Base-by-base conservation (phyloP, 2,113 vertebrate genomes). In the Gymnarchus niloticus region DNA sequence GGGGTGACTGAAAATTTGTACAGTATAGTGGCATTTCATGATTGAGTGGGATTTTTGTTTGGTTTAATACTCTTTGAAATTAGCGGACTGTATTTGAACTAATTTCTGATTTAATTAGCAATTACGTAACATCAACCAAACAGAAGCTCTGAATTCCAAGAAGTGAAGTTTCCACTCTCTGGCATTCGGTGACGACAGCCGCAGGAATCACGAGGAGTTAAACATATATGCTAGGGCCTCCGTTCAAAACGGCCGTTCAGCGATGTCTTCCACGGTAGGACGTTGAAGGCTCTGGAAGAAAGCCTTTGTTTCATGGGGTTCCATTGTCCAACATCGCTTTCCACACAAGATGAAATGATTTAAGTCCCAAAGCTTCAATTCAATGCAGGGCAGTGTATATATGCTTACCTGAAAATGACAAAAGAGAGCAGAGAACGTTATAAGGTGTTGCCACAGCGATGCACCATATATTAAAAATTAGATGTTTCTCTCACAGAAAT, bases 321-420 rank as follows among this genome's bases (percentile, higher is more conserved):
- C 65, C 41, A 3, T 73, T 33, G 44, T 17, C 25, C 2, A 28
- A 0, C 83, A 59, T 69, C 57, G 23, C 9, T 46, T 19, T 65
- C n/a, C 46, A n/a, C 65, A 28, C 65, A 73, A 28, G 4, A 41
- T 33, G 57, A 46, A 49, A 14, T 49, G 23, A 73, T 33, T 17
- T 78, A 56, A 28, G 37, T 37, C 73, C 69, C 23, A 85, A 56
- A 57, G 56, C 77, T 85, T 80, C 73, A 80, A 46, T 49, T 37
- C 56, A 21, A 76, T 65, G 56, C 73, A 37, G 52, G 80, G 41
- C n/a, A 85, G n/a, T 49, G 41, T 25, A 69, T 41, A 6, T 33
- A 49, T 51, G 44, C 59, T 69, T 69, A 84, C 57, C 23, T 51
- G 10, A 44, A n/a, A 28, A 28, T 49, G 44, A 6, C 19, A 65